These are phyloP conservation scores for Trachymyrmex cornetzi DNA, from an alignment of 1,140 invertebrate species.

Conservation along the genomic window DNA sequence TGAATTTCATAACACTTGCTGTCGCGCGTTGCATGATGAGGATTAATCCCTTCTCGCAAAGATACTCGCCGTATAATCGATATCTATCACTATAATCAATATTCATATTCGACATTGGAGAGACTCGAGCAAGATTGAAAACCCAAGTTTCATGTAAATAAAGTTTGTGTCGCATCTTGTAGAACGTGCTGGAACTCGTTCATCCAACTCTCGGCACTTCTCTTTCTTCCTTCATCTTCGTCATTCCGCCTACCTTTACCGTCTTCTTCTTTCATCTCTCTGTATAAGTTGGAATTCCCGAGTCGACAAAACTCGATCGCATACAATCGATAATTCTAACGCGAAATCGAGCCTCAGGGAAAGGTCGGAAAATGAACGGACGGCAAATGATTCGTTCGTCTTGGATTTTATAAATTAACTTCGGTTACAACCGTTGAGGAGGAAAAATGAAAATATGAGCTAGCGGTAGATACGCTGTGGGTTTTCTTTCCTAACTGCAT, in stretches of 20 bases:
- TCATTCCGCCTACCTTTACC: neutral
- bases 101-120: conserved; percentile 23
- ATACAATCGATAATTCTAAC: conserved; percentile 65
- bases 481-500: conserved; percentile 49
- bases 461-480: conserved; percentile 20
- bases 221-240: neutral
- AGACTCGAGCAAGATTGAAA: conserved; percentile 35
- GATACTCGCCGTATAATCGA: neutral
- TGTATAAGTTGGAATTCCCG: conserved; percentile 31
- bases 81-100: conserved; percentile 13
- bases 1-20: neutral
- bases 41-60: neutral
- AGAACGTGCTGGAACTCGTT: conserved; percentile 38
- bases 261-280: neutral
- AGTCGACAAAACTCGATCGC: conserved; percentile 58
- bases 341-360: conserved; percentile 64
- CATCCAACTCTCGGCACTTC: neutral
- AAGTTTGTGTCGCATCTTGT: conserved; percentile 35
- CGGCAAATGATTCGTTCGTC: conserved; percentile 23
- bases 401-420: conserved; percentile 72
- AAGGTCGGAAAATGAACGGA: neutral
- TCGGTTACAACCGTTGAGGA: conserved; percentile 21
- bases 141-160: conserved; percentile 53
- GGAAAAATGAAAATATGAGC: conserved; percentile 49
- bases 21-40: neutral